Conservation (phyloP, 2,888 invertebrate genomes). For the Noctua comes region DNA sequence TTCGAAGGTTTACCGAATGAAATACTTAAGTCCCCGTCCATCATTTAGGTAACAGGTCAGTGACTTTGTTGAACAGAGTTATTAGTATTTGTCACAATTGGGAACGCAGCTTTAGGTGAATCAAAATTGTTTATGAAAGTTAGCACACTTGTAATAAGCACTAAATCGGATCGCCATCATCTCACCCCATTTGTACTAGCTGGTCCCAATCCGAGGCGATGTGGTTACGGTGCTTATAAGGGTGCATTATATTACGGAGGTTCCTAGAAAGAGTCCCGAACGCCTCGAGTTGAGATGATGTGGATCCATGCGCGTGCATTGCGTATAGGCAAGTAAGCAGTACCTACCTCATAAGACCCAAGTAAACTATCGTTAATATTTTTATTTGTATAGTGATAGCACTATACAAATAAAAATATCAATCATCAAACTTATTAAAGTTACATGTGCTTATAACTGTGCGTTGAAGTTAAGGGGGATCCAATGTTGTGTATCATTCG, state of each 20-base stretch:
- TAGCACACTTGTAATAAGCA: no score
- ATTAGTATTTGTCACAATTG: not conserved
- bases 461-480: not conserved
- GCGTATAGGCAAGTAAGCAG: not conserved
- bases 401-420: no score
- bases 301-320: not conserved
- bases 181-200: not conserved
- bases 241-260: no score
- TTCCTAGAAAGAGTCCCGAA: no score
- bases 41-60: not conserved
- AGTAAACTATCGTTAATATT: no score
- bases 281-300: not conserved
- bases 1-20: not conserved
- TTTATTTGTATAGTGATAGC: no score
- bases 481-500: not conserved
- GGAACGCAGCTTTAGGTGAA: no score
- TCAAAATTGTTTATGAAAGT: no score
- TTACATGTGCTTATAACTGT: not conserved
- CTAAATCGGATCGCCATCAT: not conserved
- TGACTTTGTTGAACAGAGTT: not conserved
- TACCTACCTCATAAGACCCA: no score
- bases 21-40: not conserved
- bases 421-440: no score
- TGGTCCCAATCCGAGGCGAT: not conserved
- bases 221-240: no score